Evolutionary conservation across 1,140 invertebrate genomes (phyloP).

Genomic region (Drosophila athabasca): DNA sequence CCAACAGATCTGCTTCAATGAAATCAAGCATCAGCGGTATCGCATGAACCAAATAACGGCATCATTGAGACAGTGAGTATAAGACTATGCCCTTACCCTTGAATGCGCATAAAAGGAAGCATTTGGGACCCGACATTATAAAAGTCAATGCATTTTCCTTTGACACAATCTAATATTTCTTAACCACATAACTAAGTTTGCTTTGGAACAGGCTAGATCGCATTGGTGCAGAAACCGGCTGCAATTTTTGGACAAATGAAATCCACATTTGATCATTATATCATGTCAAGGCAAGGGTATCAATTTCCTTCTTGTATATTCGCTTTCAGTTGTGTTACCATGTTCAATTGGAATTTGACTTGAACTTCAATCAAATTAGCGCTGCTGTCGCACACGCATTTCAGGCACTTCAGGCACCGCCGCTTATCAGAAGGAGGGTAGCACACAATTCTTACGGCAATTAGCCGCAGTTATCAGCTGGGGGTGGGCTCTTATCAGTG

Average conservation of each 20-base stretch:
- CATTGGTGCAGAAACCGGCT: too few species aligned
- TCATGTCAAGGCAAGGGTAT: not conserved
- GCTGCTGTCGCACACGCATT: conserved; percentile 25
- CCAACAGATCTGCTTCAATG: conserved; percentile 94
- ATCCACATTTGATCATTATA: not conserved
- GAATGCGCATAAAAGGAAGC: too few species aligned
- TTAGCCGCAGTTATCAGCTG: conserved; percentile 49
- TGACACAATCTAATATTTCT: too few species aligned
- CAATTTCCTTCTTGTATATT: not conserved
- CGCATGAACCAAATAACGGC: conserved; percentile 91
- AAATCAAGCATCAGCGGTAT: conserved; percentile 95
- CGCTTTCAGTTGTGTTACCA: not conserved
- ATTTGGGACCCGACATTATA: not conserved
- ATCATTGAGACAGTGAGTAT: conserved; percentile 90
- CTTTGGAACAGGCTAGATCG: too few species aligned
- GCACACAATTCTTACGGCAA: conserved; percentile 62
- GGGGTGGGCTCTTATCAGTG: conserved; percentile 41
- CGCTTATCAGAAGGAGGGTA: conserved; percentile 36
- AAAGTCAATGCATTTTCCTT: too few species aligned
- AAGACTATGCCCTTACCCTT: not conserved
- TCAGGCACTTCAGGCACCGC: conserved; percentile 22
- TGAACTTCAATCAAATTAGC: conserved; percentile 57
- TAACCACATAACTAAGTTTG: too few species aligned
- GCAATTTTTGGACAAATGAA: too few species aligned
- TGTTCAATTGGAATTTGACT: conserved; percentile 66